phyloP scores from a whole-genome alignment of 2,888 invertebrate genomes.

The Drosophila antonietae region DNA sequence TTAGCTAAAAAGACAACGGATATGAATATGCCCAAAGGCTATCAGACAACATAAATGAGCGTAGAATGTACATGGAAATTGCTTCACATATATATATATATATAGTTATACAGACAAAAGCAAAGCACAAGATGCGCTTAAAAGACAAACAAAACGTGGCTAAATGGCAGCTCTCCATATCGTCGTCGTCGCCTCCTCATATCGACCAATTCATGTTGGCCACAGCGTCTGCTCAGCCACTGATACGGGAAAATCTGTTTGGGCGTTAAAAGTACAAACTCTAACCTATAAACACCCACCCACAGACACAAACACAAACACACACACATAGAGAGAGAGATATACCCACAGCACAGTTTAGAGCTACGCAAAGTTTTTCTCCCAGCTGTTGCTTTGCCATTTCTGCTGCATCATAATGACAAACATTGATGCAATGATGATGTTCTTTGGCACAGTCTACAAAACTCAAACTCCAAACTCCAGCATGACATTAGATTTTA shows the following conservation, averaged over 20 bases:
- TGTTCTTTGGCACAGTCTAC: constrained; percentile 19
- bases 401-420: constrained; percentile 49
- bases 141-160: constrained; percentile 66
- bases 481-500: constrained; percentile 32
- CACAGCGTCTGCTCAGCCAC: constrained; percentile 49
- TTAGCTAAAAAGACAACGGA: constrained; percentile 70
- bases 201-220: constrained; percentile 19
- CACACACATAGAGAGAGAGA: background rate
- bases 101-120: constrained; percentile 5
- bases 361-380: constrained; percentile 26
- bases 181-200: background rate
- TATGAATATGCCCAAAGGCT: constrained; percentile 76
- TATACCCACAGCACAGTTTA: background rate
- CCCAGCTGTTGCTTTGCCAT: constrained; percentile 23
- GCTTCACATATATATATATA: constrained; percentile 24
- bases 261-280: constrained; percentile 26
- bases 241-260: constrained; percentile 72
- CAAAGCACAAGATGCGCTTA: constrained; percentile 25
- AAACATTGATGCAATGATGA: constrained; percentile 37
- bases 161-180: constrained; percentile 51
- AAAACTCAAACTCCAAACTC: background rate
- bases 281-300: constrained; percentile 2
- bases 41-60: constrained; percentile 80
- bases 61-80: constrained; percentile 72
- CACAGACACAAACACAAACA: background rate